Evolutionary conservation across 2,113 vertebrate species (phyloP), one percentile per base, ranked within the genome.

Genomic region (Larimichthys polyactis): DNA sequence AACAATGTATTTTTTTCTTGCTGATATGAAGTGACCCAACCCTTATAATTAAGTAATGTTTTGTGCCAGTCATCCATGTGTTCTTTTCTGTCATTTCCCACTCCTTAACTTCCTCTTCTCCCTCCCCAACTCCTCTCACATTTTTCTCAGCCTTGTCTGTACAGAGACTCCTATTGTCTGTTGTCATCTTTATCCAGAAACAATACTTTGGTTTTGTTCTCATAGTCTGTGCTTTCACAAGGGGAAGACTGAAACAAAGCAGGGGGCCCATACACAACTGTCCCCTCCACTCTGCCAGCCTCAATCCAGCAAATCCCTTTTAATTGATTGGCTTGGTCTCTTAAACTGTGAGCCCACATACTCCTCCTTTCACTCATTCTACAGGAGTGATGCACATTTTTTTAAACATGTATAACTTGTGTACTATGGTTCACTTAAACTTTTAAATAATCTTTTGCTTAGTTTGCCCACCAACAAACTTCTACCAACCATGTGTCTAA

Each of bases 81-180:
- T 78, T 29, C 36, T 52, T 60, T 59, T 27, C 57, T 76, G 62
- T 82, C 71, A 71, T 51, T 62, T 8, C 68, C 73, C 58, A 2
- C 79, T 63, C 52, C 48, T 40, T 32, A 20, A 40, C 24, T 11
- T 58, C 36, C 8, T 8, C 36, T 7, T 20, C 19, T 12, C 2
- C 32, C 24, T 40, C 11, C 5, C 75, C 49, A 52, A 48, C 32
- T 49, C 55, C 48, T 43, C 71, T 60, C n/a, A 40, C 67, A 72
- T 67, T 75, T 81, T 71, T 83, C 62, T 63, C 66, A 82, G 70
- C 59, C 29, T 62, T 40, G 81, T 80, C 72, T 85, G 44, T 72
- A 87, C 65, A 79, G 79, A 85, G 51, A 15, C 54, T 80, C 49
- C 83, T 75, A 86, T 92, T 92, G 89, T 93, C 83, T 71, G 74